These are phyloP conservation scores for Sitta carolinensis DNA, from an alignment of 2,797 vertebrate species.

Conservation along the genomic window DNA sequence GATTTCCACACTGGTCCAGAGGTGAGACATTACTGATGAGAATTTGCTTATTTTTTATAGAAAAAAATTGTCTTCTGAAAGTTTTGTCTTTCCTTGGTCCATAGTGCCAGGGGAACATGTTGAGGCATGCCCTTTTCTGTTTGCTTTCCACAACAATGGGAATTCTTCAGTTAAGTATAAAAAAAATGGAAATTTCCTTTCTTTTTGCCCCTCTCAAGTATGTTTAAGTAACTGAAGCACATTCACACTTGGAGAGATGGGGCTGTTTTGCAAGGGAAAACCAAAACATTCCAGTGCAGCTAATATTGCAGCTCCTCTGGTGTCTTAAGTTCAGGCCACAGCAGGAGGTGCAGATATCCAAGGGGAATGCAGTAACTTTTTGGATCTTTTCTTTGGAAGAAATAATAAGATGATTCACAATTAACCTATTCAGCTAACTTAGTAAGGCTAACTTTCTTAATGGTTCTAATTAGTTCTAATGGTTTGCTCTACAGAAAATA, in stretches of 20 bases:
- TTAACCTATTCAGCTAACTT: background rate
- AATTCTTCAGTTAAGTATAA: background rate
- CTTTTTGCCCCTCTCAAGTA: background rate
- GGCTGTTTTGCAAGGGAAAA: slow-evolving; percentile 58
- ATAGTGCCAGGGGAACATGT: background rate
- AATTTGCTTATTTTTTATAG: background rate
- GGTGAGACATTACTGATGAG: background rate
- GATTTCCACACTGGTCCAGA: background rate
- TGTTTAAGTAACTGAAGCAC: slow-evolving; percentile 39
- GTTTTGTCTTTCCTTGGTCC: background rate
- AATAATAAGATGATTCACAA: slow-evolving; percentile 14
- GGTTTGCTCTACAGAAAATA: background rate
- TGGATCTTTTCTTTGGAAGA: slow-evolving; percentile 58
- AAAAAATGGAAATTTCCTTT: background rate
- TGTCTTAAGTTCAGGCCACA: slow-evolving; percentile 61
- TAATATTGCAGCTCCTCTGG: slow-evolving; percentile 48
- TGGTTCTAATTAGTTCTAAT: no score
- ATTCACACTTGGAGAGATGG: slow-evolving; percentile 22
- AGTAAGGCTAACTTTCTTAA: background rate
- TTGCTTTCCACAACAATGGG: background rate
- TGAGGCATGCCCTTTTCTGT: background rate
- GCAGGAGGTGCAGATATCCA: slow-evolving; percentile 56
- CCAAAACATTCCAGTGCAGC: slow-evolving; percentile 59
- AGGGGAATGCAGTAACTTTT: slow-evolving; percentile 22
- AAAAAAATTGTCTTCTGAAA: background rate